Conservation (phyloP, 2,888 invertebrate species). For the Drosophila paramelanica region DNA sequence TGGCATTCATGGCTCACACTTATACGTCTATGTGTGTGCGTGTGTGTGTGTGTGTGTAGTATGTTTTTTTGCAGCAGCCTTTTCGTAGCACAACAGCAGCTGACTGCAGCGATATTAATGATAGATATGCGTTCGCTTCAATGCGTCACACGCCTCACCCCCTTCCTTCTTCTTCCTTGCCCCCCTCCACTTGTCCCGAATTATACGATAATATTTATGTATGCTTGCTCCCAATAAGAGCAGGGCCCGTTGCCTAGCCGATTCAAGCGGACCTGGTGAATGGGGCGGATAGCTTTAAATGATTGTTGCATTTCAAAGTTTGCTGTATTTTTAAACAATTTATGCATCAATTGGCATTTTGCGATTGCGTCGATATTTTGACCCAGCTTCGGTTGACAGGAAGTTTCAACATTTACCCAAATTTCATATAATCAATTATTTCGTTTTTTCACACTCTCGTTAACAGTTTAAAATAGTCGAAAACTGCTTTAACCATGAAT, state of each 20-base stretch:
- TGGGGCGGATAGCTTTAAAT: slow-evolving; percentile 21
- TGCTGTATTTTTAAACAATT: not conserved
- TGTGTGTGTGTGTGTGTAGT: slow-evolving; percentile 19
- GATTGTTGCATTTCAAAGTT: not conserved
- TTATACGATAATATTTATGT: slow-evolving; percentile 67
- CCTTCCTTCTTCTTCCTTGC: not conserved
- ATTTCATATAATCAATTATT: no score
- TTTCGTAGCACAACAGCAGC: slow-evolving; percentile 74
- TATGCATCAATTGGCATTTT: no score
- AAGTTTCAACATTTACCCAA: no score
- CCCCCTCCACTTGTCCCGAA: slow-evolving; percentile 34
- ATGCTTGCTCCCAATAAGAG: slow-evolving; percentile 3
- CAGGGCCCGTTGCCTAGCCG: slow-evolving; percentile 1
- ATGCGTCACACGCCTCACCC: slow-evolving; percentile 50
- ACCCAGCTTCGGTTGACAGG: no score
- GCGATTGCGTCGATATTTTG: no score
- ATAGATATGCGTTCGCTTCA: slow-evolving; percentile 80
- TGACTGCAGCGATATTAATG: slow-evolving; percentile 79
- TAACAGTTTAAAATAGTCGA: no score
- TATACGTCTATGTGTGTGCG: slow-evolving; percentile 11
- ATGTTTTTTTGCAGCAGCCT: slow-evolving; percentile 51
- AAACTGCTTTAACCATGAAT: no score
- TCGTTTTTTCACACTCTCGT: no score
- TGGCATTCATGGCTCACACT: slow-evolving; percentile 48
- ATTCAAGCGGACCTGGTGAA: not conserved